These are phyloP conservation scores for Anneissia japonica DNA, from an alignment of 35 echinoderm and acorn worm species.

Conservation along the genomic window DNA sequence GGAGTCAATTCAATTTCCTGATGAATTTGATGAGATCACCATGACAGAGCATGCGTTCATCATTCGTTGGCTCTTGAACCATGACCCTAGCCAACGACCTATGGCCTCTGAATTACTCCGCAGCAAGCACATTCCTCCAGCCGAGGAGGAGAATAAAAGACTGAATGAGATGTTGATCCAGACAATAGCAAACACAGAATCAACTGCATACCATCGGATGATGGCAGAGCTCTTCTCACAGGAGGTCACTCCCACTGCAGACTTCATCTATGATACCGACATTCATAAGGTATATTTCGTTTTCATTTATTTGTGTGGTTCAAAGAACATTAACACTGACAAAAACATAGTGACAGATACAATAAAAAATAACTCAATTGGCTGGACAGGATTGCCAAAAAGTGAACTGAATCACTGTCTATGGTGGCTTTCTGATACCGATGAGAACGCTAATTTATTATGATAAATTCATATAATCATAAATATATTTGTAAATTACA, in stretches of 20 bases:
- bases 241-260: conserved; percentile 40
- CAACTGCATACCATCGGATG: conserved; percentile 64
- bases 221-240: conserved; percentile 73
- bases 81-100: conserved; percentile 72
- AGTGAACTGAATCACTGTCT: too few species aligned
- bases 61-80: conserved; percentile 81
- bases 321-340: too few species aligned
- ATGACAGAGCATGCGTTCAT: conserved; percentile 37
- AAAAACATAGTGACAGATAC: too few species aligned
- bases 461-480: too few species aligned
- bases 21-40: conserved; percentile 53
- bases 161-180: conserved; percentile 85
- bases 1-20: conserved; percentile 85
- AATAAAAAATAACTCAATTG: too few species aligned
- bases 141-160: conserved; percentile 82
- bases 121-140: conserved; percentile 69
- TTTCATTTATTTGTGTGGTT: too few species aligned
- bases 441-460: too few species aligned
- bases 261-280: conserved; percentile 84
- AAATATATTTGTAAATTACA: too few species aligned
- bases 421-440: too few species aligned
- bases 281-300: conserved; percentile 95
- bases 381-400: too few species aligned
- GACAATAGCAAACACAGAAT: conserved; percentile 76
- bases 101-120: conserved; percentile 76